Evolutionary conservation across 2,797 vertebrate genomes (phyloP).

Genomic region (Pangasius larnaudii): DNA sequence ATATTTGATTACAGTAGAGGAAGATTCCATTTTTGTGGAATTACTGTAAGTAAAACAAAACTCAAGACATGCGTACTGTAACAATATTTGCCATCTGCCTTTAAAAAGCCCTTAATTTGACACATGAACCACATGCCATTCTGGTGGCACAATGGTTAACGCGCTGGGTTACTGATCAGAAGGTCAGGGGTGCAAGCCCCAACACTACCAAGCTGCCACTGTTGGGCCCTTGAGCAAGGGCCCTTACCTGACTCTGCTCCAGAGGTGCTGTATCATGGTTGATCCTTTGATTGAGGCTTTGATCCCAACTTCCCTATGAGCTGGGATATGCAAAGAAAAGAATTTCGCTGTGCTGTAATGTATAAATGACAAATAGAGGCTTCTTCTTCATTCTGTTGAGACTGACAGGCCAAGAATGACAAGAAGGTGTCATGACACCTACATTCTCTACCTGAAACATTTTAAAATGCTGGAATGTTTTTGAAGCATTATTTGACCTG

Average conservation of each 20-base stretch:
- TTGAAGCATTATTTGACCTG: neutral
- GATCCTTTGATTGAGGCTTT: neutral
- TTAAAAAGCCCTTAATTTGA: neutral
- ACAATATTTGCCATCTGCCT: neutral
- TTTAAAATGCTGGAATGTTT: slow-evolving; percentile 25
- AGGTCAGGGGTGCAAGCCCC: neutral
- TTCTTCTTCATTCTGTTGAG: neutral
- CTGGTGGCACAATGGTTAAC: neutral
- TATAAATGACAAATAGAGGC: neutral
- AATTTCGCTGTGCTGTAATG: neutral
- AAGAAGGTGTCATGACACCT: neutral
- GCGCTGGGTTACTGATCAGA: neutral
- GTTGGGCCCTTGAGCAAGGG: neutral
- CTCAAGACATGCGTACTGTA: neutral
- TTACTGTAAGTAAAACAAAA: neutral
- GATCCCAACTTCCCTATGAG: neutral
- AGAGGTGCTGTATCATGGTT: neutral
- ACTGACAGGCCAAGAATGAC: neutral
- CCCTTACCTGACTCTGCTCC: neutral
- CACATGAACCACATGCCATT: neutral
- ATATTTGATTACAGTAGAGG: neutral
- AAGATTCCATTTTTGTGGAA: neutral
- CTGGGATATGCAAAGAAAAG: neutral
- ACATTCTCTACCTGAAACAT: neutral
- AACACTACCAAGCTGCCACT: neutral